Conservation (phyloP, 2,888 invertebrate genomes). For the Patella depressa region DNA sequence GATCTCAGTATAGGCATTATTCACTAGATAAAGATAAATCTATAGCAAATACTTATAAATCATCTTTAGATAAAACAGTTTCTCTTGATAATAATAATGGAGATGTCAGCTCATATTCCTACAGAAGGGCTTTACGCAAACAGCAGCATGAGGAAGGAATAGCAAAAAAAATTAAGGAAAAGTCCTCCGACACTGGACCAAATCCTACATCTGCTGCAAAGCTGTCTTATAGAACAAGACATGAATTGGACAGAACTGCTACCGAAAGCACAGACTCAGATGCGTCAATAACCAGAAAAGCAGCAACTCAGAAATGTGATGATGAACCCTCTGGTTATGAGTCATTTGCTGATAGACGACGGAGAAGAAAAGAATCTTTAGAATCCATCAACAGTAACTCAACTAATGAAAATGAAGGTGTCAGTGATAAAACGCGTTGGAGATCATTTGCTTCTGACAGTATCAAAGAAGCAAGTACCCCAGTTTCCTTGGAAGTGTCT, state of each 20-base stretch:
- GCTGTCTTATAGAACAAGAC: not conserved
- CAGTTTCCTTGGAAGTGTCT: too few relatives aligned
- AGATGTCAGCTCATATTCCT: not conserved
- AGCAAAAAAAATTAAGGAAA: not conserved
- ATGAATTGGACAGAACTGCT: not conserved
- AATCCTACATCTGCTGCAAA: not conserved
- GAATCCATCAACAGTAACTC: not conserved
- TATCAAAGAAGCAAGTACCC: not conserved
- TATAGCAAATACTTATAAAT: not conserved
- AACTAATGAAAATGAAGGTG: not conserved
- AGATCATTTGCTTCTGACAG: slow-evolving; percentile 1
- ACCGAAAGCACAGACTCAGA: not conserved
- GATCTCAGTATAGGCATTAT: not conserved
- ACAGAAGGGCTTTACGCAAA: not conserved
- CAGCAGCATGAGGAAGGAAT: not conserved
- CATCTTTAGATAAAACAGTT: not conserved
- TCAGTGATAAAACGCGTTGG: not conserved
- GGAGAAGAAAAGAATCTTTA: not conserved
- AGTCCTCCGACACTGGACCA: not conserved
- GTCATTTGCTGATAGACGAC: not conserved
- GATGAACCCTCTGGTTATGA: slow-evolving; percentile 5
- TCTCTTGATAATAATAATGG: not conserved
- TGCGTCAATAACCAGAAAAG: not conserved
- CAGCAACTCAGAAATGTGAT: not conserved
- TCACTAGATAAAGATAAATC: not conserved